These are phyloP conservation scores for Sicus ferrugineus DNA, from an alignment of 2,888 invertebrate species.

Conservation along the genomic window DNA sequence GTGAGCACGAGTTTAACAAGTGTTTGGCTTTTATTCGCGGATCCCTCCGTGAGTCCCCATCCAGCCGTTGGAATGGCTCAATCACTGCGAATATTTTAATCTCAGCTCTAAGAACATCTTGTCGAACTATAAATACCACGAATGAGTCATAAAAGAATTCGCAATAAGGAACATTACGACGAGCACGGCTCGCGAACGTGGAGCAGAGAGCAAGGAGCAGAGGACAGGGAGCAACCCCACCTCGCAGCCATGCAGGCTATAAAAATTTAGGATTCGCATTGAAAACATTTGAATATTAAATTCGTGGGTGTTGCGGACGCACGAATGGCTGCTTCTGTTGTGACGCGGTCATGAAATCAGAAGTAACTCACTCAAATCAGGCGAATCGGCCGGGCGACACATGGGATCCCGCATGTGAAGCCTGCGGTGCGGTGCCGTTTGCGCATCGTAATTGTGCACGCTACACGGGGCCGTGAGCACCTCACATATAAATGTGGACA, in stretches of 20 bases:
- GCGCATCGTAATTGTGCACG: conserved; percentile 22
- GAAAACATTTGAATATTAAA: conserved; percentile 54
- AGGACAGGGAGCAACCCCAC: conserved; percentile 1
- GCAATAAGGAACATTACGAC: conserved; percentile 15
- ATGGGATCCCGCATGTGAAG: conserved; percentile 12
- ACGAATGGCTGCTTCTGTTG: conserved; percentile 3
- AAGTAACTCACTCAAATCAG: conserved; percentile 22
- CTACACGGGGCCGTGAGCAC: not conserved
- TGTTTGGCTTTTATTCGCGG: too few species aligned
- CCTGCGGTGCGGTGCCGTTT: conserved; percentile 26
- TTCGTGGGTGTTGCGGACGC: conserved; percentile 30
- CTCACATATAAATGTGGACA: not conserved
- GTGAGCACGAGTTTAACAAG: too few species aligned
- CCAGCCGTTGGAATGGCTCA: conserved; percentile 5
- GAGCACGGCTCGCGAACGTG: not conserved
- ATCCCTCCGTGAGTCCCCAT: not conserved
- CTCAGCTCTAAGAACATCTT: conserved; percentile 2
- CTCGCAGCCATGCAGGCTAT: not conserved
- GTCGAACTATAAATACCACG: conserved; percentile 26
- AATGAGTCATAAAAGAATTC: conserved; percentile 26
- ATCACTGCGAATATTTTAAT: conserved; percentile 14
- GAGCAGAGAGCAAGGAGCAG: not conserved
- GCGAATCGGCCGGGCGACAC: conserved; percentile 7
- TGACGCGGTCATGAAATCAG: conserved; percentile 25
- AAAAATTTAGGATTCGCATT: conserved; percentile 11